Percentiles rank a stretch among this genome's conserved stretches.
These are phyloP conservation scores for Resseliella maxima DNA, from an alignment of 2,888 invertebrate genomes.

Conservation along the genomic window DNA sequence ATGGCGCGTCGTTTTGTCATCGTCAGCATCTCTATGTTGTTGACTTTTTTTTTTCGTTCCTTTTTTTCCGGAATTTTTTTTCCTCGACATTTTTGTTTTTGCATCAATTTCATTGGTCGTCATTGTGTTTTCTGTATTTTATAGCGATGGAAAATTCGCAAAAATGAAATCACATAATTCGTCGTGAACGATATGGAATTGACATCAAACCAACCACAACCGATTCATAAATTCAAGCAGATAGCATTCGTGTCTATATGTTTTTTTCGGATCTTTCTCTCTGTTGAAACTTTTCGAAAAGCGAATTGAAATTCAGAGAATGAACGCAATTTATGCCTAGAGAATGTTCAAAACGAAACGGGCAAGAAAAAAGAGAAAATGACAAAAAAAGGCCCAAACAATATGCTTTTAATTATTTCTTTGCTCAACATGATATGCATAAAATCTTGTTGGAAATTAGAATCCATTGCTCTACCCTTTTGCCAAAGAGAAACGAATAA, in stretches of 20 bases:
- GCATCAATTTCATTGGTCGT: too few relatives aligned
- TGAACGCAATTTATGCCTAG: neutral
- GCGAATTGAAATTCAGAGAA: neutral
- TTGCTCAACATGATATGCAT: slow-evolving; percentile 27
- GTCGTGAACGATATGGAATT: neutral
- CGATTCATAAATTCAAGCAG: too few relatives aligned
- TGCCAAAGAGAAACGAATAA: neutral
- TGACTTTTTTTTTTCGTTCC: neutral
- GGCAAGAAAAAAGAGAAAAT: neutral
- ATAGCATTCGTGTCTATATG: too few relatives aligned
- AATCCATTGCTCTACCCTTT: slow-evolving; percentile 18
- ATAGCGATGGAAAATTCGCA: neutral
- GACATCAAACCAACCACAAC: neutral
- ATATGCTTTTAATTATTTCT: slow-evolving; percentile 10
- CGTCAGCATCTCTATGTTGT: neutral
- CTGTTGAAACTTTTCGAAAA: neutral
- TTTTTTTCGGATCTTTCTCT: neutral
- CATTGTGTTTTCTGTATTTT: neutral
- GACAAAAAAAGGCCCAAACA: neutral
- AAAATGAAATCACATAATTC: neutral
- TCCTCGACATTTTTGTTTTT: too few relatives aligned
- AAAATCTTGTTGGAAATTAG: slow-evolving; percentile 45
- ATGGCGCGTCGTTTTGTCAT: slow-evolving; percentile 28
- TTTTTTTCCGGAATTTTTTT: too few relatives aligned
- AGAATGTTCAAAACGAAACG: too few relatives aligned